These are phyloP conservation scores for Clepsis dumicolana DNA, from an alignment of 2,888 invertebrate species.

Conservation along the genomic window DNA sequence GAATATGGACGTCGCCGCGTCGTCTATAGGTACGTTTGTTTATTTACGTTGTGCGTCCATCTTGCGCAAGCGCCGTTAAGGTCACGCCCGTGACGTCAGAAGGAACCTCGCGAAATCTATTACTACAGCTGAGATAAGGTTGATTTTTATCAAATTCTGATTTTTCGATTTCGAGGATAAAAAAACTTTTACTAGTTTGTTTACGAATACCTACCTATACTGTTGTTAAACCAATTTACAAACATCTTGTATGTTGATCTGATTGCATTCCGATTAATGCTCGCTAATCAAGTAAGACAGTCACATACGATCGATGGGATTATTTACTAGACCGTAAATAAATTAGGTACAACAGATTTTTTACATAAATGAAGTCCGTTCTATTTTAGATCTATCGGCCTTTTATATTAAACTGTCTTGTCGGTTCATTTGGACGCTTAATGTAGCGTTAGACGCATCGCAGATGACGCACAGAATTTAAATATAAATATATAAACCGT, in stretches of 20 bases:
- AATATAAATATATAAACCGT: slow-evolving; percentile 17
- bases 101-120: slow-evolving; percentile 59
- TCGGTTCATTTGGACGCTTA: slow-evolving; percentile 2
- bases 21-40: slow-evolving; percentile 56
- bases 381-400: slow-evolving; percentile 3
- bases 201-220: no score
- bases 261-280: neutral
- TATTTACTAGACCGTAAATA: neutral
- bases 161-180: no score
- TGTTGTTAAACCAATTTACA: neutral
- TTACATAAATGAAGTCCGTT: neutral
- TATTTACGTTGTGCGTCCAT: slow-evolving; percentile 64
- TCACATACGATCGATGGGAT: neutral
- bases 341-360: neutral
- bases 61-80: slow-evolving; percentile 61
- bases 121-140: slow-evolving; percentile 45
- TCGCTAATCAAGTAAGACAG: neutral
- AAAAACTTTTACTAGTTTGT: no score
- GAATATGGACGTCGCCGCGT: neutral
- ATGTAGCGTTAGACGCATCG: slow-evolving; percentile 9
- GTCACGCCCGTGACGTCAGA: slow-evolving; percentile 60
- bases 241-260: neutral
- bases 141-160: neutral
- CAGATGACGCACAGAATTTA: slow-evolving; percentile 31
- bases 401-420: neutral